phyloP scores from a whole-genome alignment of 1,140 invertebrate genomes.

The Colletes gigas region DNA sequence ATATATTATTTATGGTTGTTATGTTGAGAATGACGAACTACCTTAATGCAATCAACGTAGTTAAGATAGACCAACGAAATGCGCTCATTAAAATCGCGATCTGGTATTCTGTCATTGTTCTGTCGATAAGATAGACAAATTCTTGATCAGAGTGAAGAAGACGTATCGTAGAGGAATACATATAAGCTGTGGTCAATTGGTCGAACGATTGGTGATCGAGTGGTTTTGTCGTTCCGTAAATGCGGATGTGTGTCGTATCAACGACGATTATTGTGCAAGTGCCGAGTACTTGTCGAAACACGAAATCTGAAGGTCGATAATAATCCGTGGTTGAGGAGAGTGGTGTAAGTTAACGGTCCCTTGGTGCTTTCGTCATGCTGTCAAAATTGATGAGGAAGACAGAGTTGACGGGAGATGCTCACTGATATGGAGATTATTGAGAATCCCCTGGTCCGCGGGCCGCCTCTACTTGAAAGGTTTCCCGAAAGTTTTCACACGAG shows the following conservation, averaged over 20 bases:
- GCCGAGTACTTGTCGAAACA: slow-evolving; percentile 22
- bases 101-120: slow-evolving; percentile 30
- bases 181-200: slow-evolving; percentile 48
- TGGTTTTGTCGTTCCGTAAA: slow-evolving; percentile 46
- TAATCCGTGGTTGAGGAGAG: slow-evolving; percentile 3
- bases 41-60: too few relatives aligned
- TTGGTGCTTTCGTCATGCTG: slow-evolving; percentile 61
- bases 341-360: slow-evolving; percentile 38
- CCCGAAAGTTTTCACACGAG: slow-evolving; percentile 39
- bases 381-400: slow-evolving; percentile 55
- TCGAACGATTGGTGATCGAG: slow-evolving; percentile 47
- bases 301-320: slow-evolving; percentile 28
- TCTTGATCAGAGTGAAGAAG: slow-evolving; percentile 34
- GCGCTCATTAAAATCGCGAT: slow-evolving; percentile 8
- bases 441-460: slow-evolving; percentile 48
- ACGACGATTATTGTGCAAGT: slow-evolving; percentile 30
- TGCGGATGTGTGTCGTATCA: slow-evolving; percentile 33
- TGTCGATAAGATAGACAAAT: slow-evolving; percentile 49
- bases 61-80: neutral
- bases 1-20: neutral
- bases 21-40: neutral
- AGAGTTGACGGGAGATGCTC: slow-evolving; percentile 51
- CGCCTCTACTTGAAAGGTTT: slow-evolving; percentile 52
- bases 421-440: slow-evolving; percentile 65
- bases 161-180: slow-evolving; percentile 40